Evolutionary conservation across 1,140 invertebrate species (phyloP).

Genomic region (Pogonus chalceus): DNA sequence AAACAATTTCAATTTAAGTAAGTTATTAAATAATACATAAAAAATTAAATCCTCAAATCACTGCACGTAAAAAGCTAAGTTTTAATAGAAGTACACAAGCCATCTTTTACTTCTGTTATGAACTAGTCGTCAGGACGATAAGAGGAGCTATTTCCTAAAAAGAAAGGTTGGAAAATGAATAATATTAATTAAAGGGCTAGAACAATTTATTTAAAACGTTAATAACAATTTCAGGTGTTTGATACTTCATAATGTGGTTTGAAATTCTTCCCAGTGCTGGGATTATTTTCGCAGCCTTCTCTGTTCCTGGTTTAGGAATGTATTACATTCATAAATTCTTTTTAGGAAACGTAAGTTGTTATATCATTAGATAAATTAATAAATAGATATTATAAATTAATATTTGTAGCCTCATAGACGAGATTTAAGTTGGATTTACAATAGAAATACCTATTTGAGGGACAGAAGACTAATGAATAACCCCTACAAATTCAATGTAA

Average conservation of each 20-base stretch:
- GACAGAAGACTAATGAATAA: conserved; percentile 42
- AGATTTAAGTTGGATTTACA: conserved; percentile 38
- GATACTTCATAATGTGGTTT: conserved; percentile 55
- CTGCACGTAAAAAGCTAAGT: no score
- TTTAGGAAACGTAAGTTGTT: conserved; percentile 37
- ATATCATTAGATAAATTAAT: background rate
- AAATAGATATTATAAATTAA: background rate
- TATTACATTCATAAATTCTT: conserved; percentile 44
- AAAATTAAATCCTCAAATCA: no score
- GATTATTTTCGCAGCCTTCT: conserved; percentile 41
- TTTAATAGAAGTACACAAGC: no score
- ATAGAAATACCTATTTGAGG: conserved; percentile 40
- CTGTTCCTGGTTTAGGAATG: conserved; percentile 42
- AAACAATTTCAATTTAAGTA: no score
- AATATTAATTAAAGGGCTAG: no score
- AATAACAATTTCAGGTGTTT: no score
- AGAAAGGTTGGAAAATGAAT: no score
- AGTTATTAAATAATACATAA: no score
- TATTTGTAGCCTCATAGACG: conserved; percentile 32
- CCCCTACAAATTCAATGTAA: conserved; percentile 43
- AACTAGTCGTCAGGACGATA: no score
- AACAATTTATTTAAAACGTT: no score
- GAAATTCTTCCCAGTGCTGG: conserved; percentile 45
- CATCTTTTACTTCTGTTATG: no score
- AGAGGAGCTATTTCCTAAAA: no score